Evolutionary conservation across 2,113 vertebrate genomes (phyloP).

Genomic region (Tor tambroides): DNA sequence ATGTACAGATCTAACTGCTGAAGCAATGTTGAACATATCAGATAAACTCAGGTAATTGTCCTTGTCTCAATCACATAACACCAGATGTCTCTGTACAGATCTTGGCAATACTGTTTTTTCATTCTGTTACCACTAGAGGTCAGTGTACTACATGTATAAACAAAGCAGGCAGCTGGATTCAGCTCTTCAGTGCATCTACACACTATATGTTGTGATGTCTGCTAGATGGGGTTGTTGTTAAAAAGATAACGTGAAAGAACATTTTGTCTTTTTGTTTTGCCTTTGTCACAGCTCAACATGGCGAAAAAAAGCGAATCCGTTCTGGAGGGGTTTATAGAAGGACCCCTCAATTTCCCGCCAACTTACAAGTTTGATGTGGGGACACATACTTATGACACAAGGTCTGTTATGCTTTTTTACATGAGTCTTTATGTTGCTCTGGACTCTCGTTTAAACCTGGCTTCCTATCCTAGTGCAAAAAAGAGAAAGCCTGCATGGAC

Average conservation of each 20-base stretch:
- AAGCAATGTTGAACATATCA: background rate
- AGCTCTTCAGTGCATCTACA: background rate
- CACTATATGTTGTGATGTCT: background rate
- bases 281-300: slow-evolving; percentile 86
- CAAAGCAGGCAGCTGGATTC: background rate
- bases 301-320: slow-evolving; percentile 86
- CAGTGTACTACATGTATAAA: slow-evolving; percentile 17
- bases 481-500: slow-evolving; percentile 99
- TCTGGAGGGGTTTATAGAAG: slow-evolving; percentile 91
- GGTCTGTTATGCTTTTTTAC: slow-evolving; percentile 72
- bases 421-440: background rate
- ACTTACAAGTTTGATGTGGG: slow-evolving; percentile 99
- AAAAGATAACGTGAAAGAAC: background rate
- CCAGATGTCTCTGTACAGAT: background rate
- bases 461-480: slow-evolving; percentile 76
- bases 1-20: background rate
- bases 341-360: slow-evolving; percentile 90
- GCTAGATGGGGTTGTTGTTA: background rate
- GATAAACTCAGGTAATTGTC: background rate
- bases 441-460: background rate
- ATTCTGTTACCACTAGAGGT: background rate
- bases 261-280: slow-evolving; percentile 22
- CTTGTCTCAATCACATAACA: background rate
- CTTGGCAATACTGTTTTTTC: background rate
- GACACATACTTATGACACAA: slow-evolving; percentile 95